A percentile compares a stretch with the other conserved stretches of the same genome.
Evolutionary conservation across 2,797 vertebrate species (phyloP).

Genomic region (Semaprochilodus insignis): DNA sequence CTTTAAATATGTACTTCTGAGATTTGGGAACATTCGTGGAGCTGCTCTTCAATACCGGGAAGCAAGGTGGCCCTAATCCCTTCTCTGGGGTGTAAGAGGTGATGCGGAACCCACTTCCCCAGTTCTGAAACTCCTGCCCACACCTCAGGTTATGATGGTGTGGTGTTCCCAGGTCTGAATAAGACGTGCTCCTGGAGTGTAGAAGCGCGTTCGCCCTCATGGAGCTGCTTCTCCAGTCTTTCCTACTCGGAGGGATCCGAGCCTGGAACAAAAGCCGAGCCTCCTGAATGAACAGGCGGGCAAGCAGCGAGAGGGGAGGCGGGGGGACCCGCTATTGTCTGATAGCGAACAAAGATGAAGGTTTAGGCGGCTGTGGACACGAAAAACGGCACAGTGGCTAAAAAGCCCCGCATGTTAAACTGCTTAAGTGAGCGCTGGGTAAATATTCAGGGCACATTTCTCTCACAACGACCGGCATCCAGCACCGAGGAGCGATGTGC

Average conservation of each 20-base stretch:
- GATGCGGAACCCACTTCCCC: too few relatives aligned
- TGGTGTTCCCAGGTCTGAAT: too few relatives aligned
- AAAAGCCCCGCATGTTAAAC: background rate
- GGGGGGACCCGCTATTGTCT: slow-evolving; percentile 76
- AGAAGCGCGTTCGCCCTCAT: background rate
- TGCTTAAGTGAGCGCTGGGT: background rate
- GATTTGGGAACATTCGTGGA: too few relatives aligned
- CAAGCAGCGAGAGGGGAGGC: slow-evolving; percentile 57
- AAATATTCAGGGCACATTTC: background rate
- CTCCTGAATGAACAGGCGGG: slow-evolving; percentile 50
- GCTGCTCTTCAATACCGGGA: too few relatives aligned
- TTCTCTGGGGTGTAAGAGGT: too few relatives aligned
- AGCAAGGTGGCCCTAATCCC: too few relatives aligned
- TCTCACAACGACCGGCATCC: background rate
- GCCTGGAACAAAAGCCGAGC: slow-evolving; percentile 61
- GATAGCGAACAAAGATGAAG: slow-evolving; percentile 80
- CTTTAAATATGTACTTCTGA: too few relatives aligned
- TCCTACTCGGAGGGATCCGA: slow-evolving; percentile 45
- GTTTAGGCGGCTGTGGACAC: slow-evolving; percentile 47
- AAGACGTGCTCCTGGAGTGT: background rate
- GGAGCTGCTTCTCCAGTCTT: slow-evolving; percentile 3
- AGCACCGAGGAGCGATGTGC: background rate
- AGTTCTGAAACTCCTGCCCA: too few relatives aligned
- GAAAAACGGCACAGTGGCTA: background rate
- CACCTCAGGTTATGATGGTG: too few relatives aligned